These are phyloP conservation scores for Sylvia atricapilla DNA, from an alignment of 2,113 vertebrate genomes.

Conservation along the genomic window DNA sequence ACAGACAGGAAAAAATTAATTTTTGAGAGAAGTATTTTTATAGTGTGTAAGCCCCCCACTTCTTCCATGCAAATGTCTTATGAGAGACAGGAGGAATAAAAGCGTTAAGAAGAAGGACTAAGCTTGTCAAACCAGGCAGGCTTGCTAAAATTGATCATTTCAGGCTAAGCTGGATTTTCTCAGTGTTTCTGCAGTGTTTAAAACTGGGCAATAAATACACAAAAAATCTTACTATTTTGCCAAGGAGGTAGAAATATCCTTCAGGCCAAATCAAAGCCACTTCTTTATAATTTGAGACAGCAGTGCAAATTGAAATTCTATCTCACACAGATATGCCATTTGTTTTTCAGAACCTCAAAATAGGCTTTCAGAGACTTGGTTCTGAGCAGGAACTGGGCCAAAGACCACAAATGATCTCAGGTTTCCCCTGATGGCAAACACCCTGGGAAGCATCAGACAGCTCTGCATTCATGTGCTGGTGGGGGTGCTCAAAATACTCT, in stretches of 20 bases:
- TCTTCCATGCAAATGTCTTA: background rate
- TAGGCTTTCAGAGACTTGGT: background rate
- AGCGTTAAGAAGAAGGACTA: background rate
- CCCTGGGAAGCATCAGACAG: background rate
- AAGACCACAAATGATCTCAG: background rate
- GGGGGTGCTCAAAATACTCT: background rate
- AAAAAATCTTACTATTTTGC: conserved; percentile 19
- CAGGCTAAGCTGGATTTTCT: background rate
- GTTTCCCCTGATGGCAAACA: background rate
- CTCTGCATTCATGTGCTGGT: background rate
- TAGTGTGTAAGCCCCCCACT: background rate
- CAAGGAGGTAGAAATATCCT: conserved; percentile 20
- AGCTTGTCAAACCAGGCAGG: background rate
- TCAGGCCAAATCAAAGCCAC: background rate
- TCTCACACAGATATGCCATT: background rate
- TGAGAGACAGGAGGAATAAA: background rate
- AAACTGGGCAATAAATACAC: background rate
- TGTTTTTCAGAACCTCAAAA: background rate
- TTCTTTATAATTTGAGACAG: background rate
- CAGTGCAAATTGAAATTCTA: background rate
- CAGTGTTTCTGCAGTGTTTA: conserved; percentile 24
- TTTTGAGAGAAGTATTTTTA: background rate
- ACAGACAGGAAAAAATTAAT: background rate
- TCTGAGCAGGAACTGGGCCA: background rate
- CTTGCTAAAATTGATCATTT: conserved; percentile 11